phyloP scores from a whole-genome alignment of 2,888 invertebrate species.

The Dromius quadrimaculatus region DNA sequence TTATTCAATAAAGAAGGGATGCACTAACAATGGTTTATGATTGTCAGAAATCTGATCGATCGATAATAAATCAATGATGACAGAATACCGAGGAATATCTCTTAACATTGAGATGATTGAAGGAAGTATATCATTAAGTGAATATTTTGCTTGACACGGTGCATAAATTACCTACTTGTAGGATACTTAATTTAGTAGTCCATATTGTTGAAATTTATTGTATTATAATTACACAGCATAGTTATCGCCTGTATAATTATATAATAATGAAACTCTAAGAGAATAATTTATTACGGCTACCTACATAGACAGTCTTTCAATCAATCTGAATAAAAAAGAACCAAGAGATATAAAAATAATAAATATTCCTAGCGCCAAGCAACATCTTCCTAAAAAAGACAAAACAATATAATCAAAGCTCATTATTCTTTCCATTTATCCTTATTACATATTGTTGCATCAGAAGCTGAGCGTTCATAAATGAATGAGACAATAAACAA shows the following conservation, averaged over 20 bases:
- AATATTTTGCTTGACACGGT: too few relatives aligned
- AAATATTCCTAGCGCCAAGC: constrained; percentile 28
- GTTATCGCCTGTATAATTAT: constrained; percentile 12
- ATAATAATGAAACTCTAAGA: constrained; percentile 1
- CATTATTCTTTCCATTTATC: constrained; percentile 23
- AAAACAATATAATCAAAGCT: constrained; percentile 13
- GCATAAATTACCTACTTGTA: too few relatives aligned
- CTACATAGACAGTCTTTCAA: constrained; percentile 1
- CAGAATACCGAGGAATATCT: too few relatives aligned
- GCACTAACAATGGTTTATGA: too few relatives aligned
- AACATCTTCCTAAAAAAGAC: constrained; percentile 3
- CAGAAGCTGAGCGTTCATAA: constrained; percentile 35
- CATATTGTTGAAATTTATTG: constrained; percentile 9
- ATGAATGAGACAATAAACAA: constrained; percentile 46
- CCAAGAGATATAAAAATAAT: constrained; percentile 1
- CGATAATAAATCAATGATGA: too few relatives aligned
- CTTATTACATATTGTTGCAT: constrained; percentile 26
- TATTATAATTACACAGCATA: background rate
- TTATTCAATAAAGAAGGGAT: too few relatives aligned
- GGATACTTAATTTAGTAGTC: too few relatives aligned
- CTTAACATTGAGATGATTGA: too few relatives aligned
- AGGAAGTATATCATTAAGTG: too few relatives aligned
- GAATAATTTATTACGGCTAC: constrained; percentile 2
- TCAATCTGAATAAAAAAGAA: constrained; percentile 1
- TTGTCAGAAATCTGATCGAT: too few relatives aligned